These are phyloP conservation scores for Pionites leucogaster DNA, from an alignment of 2,113 vertebrate species.

Conservation along the genomic window DNA sequence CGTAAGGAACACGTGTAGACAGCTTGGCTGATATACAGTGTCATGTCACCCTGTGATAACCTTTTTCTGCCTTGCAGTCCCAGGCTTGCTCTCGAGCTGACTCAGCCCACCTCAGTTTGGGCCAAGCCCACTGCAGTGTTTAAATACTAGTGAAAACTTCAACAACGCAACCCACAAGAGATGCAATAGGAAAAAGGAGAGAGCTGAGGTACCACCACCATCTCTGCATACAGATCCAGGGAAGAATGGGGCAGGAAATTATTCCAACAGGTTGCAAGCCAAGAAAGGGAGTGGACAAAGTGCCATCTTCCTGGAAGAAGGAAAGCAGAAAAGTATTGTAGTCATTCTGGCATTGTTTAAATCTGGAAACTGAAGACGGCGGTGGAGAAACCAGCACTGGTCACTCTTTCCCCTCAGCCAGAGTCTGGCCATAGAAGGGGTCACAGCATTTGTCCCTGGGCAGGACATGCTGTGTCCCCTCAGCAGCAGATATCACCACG, in stretches of 20 bases:
- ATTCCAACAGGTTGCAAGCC: not conserved
- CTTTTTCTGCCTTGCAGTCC: not conserved
- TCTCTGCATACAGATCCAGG: rapidly evolving
- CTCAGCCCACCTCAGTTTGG: not conserved
- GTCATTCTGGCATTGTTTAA: not conserved
- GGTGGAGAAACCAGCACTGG: rapidly evolving
- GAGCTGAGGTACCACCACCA: not conserved
- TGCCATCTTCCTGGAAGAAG: not conserved
- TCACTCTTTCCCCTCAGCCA: rapidly evolving
- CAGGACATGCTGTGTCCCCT: not conserved
- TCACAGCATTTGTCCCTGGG: not conserved
- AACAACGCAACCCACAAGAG: rapidly evolving
- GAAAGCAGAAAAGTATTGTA: not conserved
- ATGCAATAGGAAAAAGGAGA: not conserved
- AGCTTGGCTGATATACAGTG: not conserved
- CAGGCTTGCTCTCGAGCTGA: not conserved
- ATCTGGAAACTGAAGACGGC: not conserved
- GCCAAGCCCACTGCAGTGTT: not conserved
- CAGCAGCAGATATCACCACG: not conserved
- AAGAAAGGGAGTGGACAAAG: not conserved
- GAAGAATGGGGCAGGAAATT: not conserved
- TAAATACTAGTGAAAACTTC: not conserved
- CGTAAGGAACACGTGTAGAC: rapidly evolving
- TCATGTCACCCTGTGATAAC: rapidly evolving
- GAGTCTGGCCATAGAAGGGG: not conserved